Conservation (phyloP, 2,797 vertebrate genomes). For the Sciaenops ocellatus region DNA sequence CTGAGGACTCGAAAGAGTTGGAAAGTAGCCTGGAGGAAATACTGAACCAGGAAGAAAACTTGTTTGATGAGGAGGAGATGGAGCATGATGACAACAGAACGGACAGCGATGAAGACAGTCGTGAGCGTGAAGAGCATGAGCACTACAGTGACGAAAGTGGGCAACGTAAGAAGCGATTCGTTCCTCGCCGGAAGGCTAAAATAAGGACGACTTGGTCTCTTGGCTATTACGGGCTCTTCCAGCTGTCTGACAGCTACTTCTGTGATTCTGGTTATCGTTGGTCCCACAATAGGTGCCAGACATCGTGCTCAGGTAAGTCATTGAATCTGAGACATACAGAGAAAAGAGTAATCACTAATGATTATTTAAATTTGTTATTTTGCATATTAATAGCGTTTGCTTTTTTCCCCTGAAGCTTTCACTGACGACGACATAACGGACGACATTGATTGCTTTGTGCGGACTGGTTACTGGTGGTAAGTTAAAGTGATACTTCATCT, state of each 20-base stretch:
- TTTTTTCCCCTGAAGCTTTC: constrained; percentile 47
- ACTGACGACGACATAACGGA: constrained; percentile 63
- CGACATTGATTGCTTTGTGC: constrained; percentile 55
- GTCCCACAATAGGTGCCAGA: constrained; percentile 16
- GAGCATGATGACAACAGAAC: neutral
- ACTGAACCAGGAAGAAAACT: neutral
- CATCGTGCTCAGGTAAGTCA: constrained; percentile 40
- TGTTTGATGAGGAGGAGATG: neutral
- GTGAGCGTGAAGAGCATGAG: neutral
- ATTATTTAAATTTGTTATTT: neutral
- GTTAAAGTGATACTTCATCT: constrained; percentile 12
- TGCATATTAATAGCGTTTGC: neutral
- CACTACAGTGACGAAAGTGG: neutral
- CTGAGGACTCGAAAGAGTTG: neutral
- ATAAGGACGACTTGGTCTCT: neutral
- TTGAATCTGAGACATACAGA: neutral
- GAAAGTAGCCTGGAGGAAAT: accelerated
- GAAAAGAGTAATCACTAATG: neutral
- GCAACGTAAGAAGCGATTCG: neutral
- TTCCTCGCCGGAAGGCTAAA: accelerated
- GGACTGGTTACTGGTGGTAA: constrained; percentile 31
- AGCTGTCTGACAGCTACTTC: constrained; percentile 33
- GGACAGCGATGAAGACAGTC: neutral
- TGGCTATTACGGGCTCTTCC: constrained; percentile 46
- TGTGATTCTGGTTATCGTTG: constrained; percentile 34